Conservation (phyloP, 2,888 invertebrate genomes). For the Drosophila tripunctata region DNA sequence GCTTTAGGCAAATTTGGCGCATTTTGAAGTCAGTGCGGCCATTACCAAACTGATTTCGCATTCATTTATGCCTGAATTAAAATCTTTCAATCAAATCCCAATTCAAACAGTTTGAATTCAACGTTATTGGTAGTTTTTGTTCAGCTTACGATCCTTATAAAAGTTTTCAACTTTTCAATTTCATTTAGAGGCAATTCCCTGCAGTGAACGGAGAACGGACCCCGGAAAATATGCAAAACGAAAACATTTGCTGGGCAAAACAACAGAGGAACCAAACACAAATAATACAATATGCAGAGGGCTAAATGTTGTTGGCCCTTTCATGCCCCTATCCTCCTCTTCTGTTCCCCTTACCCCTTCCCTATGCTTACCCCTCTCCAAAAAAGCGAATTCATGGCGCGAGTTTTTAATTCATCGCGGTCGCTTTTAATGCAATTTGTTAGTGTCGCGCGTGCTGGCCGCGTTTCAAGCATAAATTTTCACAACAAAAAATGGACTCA, state of each 20-base stretch:
- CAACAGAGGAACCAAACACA: constrained; percentile 5
- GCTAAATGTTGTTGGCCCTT: constrained; percentile 15
- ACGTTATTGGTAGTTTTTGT: constrained; percentile 5
- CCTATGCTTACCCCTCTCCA: not conserved
- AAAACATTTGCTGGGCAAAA: constrained; percentile 23
- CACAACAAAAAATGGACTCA: constrained; percentile 3
- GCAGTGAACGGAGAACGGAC: not conserved
- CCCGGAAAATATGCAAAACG: constrained; percentile 42
- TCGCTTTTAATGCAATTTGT: constrained; percentile 72
- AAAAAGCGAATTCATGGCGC: constrained; percentile 36
- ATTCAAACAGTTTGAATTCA: constrained; percentile 15
- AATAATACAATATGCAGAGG: constrained; percentile 36
- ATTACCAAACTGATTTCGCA: not conserved
- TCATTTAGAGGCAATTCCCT: constrained; percentile 12
- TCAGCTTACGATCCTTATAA: constrained; percentile 4
- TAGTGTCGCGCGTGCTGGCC: constrained; percentile 50
- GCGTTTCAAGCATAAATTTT: constrained; percentile 50
- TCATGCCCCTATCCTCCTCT: no score
- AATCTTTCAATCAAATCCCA: constrained; percentile 6
- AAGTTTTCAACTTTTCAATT: constrained; percentile 29
- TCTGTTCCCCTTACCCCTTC: not conserved
- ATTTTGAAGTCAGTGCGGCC: not conserved
- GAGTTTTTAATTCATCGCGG: constrained; percentile 51
- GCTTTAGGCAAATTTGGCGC: not conserved
- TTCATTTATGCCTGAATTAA: constrained; percentile 2